Base-by-base conservation (phyloP, 2,113 vertebrate genomes). In the Tragulus kanchil region DNA sequence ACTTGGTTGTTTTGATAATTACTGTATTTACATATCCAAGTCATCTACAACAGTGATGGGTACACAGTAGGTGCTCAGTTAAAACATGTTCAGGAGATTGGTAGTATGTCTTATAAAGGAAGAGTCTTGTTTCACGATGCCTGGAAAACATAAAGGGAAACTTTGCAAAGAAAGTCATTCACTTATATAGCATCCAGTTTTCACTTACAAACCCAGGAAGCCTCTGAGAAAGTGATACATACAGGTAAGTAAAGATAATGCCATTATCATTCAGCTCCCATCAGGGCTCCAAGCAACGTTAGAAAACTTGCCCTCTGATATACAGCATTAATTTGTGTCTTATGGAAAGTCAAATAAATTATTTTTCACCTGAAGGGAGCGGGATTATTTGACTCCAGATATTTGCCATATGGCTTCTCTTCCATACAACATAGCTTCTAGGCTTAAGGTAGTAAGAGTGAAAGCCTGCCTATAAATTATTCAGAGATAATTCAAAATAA, bases 401-500 rank as follows among this genome's bases (percentile, higher is more conserved):
- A 96, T 96, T 97, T 98, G 95, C 95, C 95, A 96, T 97, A 14
- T 96, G 95, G 48, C 88, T 58, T 91, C 91, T 97, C 91, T 97
- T 90, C 59, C 93, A 77, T 85, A 95, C 94, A 96, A 94, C 91
- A 65, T 85, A 82, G 95, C 98, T 98, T 91, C 95, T 97, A 96
- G 97, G 96, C 93, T 78, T 93, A 97, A 90, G 92, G 87, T 97
- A 83, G 73, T 90, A 95, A 97, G 93, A 97, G 83, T 86, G 78
- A 95, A 95, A 98, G 93, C 89, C 58, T 94, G 95, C 95, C 98
- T 97, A 98, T 99, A 99, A 99, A 99, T 99, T 99, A 99, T 99
- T 99, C 98, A 98, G 98, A 98, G 99, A 99, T 99, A 99, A 99
- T 99, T 99, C 98, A 99, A 98, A 98, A 77, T 98, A 98, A 98